Conservation (phyloP, 2,888 invertebrate species). For the Tetheella fluctuosa region DNA sequence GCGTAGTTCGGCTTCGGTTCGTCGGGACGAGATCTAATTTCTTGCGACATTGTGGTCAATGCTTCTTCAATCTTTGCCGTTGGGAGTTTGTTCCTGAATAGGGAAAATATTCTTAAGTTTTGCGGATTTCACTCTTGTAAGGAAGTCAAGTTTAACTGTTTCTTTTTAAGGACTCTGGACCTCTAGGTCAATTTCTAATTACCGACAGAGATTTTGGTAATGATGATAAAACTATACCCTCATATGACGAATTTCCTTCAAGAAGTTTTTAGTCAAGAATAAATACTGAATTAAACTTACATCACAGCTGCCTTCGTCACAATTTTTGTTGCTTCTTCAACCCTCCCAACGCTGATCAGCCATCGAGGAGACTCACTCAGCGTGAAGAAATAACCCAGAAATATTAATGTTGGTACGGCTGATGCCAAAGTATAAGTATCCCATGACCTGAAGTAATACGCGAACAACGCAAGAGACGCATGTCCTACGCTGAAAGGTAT, state of each 20-base stretch:
- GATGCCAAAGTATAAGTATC: slow-evolving; percentile 77
- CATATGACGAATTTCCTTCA: too few relatives aligned
- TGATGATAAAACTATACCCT: too few relatives aligned
- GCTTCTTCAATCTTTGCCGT: slow-evolving; percentile 74
- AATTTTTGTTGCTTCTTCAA: slow-evolving; percentile 83
- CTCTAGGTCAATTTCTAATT: too few relatives aligned
- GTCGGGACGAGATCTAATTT: slow-evolving; percentile 44
- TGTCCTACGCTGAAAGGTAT: slow-evolving; percentile 71
- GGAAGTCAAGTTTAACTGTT: too few relatives aligned
- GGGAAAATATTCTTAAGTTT: not conserved
- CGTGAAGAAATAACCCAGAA: slow-evolving; percentile 83
- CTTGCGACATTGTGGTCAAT: slow-evolving; percentile 61
- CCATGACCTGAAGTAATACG: slow-evolving; percentile 85
- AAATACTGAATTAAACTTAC: slow-evolving; percentile 40
- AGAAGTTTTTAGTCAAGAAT: too few relatives aligned
- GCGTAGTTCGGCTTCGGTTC: slow-evolving; percentile 78
- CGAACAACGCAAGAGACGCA: slow-evolving; percentile 81
- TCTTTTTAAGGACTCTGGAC: too few relatives aligned
- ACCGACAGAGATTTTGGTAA: too few relatives aligned
- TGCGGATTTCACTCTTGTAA: too few relatives aligned
- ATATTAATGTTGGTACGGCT: not conserved
- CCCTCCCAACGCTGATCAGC: slow-evolving; percentile 86
- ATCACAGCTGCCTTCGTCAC: slow-evolving; percentile 84
- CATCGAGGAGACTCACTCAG: slow-evolving; percentile 90
- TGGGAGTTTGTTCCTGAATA: slow-evolving; percentile 76